Conservation (phyloP, 2,888 invertebrate genomes). For the Frankliniella fusca region DNA sequence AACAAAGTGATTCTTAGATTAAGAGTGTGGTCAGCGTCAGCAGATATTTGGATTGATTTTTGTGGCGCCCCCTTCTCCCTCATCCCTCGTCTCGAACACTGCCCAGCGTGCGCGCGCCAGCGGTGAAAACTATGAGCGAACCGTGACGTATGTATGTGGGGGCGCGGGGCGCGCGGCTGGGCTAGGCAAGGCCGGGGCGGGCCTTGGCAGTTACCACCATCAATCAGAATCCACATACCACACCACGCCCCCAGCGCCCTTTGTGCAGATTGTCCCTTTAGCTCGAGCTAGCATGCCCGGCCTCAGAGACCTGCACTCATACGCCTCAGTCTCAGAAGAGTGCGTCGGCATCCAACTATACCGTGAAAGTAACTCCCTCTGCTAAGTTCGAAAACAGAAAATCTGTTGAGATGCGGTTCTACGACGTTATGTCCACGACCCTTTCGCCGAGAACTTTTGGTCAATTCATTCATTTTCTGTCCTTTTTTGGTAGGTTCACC, state of each 20-base stretch:
- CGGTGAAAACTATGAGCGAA: neutral
- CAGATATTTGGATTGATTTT: no score
- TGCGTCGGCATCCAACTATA: no score
- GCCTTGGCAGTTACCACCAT: constrained; percentile 10
- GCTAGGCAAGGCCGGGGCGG: neutral
- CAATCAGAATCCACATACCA: neutral
- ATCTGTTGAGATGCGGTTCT: no score
- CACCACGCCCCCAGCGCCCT: neutral
- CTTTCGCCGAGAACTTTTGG: no score
- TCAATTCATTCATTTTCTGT: no score
- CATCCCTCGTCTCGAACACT: neutral
- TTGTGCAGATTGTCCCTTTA: neutral
- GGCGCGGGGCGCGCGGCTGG: neutral
- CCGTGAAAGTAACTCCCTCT: no score
- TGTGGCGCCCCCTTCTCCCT: no score
- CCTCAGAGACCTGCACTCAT: neutral
- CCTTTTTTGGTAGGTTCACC: no score
- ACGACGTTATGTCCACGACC: no score
- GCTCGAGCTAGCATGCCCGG: neutral
- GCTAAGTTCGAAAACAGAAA: no score
- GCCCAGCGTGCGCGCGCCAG: neutral
- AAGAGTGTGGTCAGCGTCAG: neutral
- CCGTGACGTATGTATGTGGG: neutral
- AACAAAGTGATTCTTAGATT: no score
- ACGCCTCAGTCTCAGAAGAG: neutral